These are phyloP conservation scores for Nudaria mundana DNA, from an alignment of 2,888 invertebrate species.

Conservation along the genomic window DNA sequence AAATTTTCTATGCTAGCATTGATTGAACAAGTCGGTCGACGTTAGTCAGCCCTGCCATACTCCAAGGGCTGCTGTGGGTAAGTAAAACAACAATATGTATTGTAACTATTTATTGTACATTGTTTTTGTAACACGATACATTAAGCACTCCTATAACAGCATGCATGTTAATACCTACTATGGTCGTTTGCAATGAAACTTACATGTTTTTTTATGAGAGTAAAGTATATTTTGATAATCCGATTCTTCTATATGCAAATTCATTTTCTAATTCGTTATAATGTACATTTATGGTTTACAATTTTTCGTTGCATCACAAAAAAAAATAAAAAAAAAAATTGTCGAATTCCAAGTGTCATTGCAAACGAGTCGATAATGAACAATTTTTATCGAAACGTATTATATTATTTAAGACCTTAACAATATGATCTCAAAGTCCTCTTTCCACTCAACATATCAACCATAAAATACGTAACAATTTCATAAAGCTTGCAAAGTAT, in stretches of 20 bases:
- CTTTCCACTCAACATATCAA: conserved; percentile 25
- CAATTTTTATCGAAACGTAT: conserved; percentile 24
- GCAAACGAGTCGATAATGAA: conserved; percentile 30
- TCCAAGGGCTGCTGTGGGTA: too few species aligned
- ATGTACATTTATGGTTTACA: too few species aligned
- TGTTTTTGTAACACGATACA: conserved; percentile 68
- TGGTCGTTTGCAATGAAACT: conserved; percentile 32
- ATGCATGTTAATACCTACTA: conserved; percentile 49
- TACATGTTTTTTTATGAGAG: too few species aligned
- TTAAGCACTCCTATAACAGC: conserved; percentile 66
- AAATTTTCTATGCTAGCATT: too few species aligned
- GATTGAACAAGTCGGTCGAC: too few species aligned
- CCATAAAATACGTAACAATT: conserved; percentile 19
- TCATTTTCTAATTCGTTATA: too few species aligned
- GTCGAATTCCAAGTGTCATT: conserved; percentile 15
- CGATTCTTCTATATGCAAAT: too few species aligned
- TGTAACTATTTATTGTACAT: conserved; percentile 72
- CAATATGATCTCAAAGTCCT: conserved; percentile 21
- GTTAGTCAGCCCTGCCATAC: too few species aligned
- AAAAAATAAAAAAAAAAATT: neutral
- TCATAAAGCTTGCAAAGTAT: too few species aligned
- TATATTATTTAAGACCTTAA: conserved; percentile 20
- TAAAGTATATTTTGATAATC: too few species aligned
- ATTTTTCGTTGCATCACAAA: too few species aligned
- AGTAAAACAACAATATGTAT: conserved; percentile 22